Conservation (phyloP, 2,113 vertebrate species). For the Pomatostomus ruficeps region DNA sequence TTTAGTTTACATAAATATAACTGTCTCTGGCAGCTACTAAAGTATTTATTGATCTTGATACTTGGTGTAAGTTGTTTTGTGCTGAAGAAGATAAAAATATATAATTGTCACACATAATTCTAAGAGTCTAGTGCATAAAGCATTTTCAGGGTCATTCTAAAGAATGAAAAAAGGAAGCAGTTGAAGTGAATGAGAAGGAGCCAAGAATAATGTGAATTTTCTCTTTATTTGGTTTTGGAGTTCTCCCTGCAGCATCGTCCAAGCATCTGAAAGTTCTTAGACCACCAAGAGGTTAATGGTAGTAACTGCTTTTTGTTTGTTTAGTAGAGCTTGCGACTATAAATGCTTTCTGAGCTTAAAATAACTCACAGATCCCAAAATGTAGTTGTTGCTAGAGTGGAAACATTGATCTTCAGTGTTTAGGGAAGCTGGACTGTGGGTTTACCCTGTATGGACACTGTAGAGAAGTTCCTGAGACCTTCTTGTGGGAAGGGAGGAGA, state of each 20-base stretch:
- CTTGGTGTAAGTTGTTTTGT: background rate
- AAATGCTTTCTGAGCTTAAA: background rate
- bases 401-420: background rate
- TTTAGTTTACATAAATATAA: background rate
- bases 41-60: background rate
- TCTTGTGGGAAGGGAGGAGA: background rate
- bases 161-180: background rate
- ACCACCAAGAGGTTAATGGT: background rate
- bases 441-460: background rate
- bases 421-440: background rate
- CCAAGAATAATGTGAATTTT: background rate
- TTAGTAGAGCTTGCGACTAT: background rate
- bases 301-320: background rate
- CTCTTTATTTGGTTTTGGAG: background rate
- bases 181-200: background rate
- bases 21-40: background rate
- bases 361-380: background rate
- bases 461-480: background rate
- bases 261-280: background rate
- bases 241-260: background rate
- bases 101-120: background rate
- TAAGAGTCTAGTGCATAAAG: background rate
- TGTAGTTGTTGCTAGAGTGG: background rate
- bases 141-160: background rate
- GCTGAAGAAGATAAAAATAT: background rate